Conservation (phyloP, 2,888 invertebrate genomes). For the Caenorhabditis plicata region DNA sequence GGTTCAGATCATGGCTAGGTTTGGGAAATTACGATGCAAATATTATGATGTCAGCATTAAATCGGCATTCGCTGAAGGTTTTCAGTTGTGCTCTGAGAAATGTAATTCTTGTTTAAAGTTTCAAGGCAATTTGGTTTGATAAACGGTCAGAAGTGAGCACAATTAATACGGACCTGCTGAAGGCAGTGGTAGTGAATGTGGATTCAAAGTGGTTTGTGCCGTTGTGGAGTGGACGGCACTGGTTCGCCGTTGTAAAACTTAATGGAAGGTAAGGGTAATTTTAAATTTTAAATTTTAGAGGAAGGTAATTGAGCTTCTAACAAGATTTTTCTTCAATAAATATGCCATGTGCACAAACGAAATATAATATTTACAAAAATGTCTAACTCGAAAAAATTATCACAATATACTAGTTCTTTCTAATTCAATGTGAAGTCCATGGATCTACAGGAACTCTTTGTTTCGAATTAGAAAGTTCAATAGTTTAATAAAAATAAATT, state of each 20-base stretch:
- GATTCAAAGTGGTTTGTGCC: slow-evolving; percentile 41
- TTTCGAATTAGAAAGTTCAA: too few species aligned
- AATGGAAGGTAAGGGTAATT: slow-evolving; percentile 39
- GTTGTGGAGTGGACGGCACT: slow-evolving; percentile 56
- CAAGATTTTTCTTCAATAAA: too few species aligned
- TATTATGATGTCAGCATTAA: slow-evolving; percentile 91
- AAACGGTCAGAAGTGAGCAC: slow-evolving; percentile 12
- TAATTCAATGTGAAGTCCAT: too few species aligned
- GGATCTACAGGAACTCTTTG: too few species aligned
- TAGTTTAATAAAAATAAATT: too few species aligned
- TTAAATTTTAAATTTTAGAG: too few species aligned
- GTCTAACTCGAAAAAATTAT: too few species aligned
- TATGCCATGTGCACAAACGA: too few species aligned
- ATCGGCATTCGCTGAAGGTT: slow-evolving; percentile 30
- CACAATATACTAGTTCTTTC: too few species aligned
- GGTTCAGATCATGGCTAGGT: slow-evolving; percentile 72
- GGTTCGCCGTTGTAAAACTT: slow-evolving; percentile 44
- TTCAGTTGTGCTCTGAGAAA: neutral
- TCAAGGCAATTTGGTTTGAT: slow-evolving; percentile 39
- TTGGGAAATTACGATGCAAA: slow-evolving; percentile 98
- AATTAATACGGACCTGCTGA: slow-evolving; percentile 38
- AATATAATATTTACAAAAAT: too few species aligned
- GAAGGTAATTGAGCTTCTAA: too few species aligned
- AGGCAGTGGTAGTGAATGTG: slow-evolving; percentile 47
- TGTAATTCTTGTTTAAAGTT: neutral